phyloP scores from a whole-genome alignment of 2,797 vertebrate species.

The Pyrocephalus nanus region DNA sequence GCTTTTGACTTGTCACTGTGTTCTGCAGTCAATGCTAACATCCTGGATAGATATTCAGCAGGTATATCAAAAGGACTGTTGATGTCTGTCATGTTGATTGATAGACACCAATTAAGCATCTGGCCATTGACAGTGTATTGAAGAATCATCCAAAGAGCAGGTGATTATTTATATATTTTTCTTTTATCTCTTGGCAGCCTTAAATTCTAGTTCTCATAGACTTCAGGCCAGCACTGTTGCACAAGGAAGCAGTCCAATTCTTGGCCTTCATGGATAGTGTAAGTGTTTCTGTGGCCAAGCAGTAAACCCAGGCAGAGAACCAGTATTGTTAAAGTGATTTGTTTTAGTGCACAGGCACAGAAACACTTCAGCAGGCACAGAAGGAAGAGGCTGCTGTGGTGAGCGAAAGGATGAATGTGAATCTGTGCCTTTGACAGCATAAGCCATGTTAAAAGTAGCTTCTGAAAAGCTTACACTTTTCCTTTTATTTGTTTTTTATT shows the following conservation, averaged over 20 bases:
- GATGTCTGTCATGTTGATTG: not conserved
- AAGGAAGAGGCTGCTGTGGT: not conserved
- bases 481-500: not conserved
- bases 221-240: not conserved
- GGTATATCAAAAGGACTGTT: not conserved
- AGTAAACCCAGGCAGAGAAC: not conserved
- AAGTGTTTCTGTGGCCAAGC: not conserved
- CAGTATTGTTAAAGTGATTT: not conserved
- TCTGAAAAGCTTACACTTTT: not conserved
- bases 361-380: not conserved
- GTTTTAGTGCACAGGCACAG: not conserved
- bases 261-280: not conserved
- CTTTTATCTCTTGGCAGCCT: not conserved
- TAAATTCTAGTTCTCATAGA: not conserved
- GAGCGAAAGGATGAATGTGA: not conserved
- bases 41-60: not conserved
- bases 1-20: not conserved
- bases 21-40: not conserved
- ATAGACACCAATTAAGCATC: not conserved
- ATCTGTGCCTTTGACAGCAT: not conserved
- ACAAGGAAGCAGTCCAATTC: not conserved
- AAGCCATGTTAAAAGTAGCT: constrained; percentile 7
- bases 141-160: constrained; percentile 1
- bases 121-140: not conserved
- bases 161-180: not conserved